phyloP scores from a whole-genome alignment of 2,113 vertebrate species.

The Oncorhynchus kisutch region DNA sequence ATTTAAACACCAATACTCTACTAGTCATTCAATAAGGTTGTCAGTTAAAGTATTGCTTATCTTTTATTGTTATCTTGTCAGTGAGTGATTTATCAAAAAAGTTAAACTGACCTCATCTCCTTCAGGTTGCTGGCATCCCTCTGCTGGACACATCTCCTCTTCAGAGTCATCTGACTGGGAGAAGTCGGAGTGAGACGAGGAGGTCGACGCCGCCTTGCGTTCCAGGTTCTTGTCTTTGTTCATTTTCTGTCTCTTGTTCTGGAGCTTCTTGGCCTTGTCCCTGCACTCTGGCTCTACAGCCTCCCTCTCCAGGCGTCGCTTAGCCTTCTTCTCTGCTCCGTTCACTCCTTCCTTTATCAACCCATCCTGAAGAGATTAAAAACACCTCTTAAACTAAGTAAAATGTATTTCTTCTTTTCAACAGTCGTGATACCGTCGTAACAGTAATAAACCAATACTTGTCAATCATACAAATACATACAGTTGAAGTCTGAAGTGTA shows the following conservation, averaged over 20 bases:
- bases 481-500: too few species aligned
- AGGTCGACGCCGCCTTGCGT: slow-evolving; percentile 72
- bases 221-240: slow-evolving; percentile 71
- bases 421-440: too few species aligned
- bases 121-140: slow-evolving; percentile 89
- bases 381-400: neutral
- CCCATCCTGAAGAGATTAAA: slow-evolving; percentile 53
- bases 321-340: slow-evolving; percentile 83
- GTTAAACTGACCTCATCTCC: slow-evolving; percentile 89
- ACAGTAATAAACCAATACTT: too few species aligned
- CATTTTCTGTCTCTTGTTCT: slow-evolving; percentile 85
- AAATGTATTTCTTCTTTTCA: neutral
- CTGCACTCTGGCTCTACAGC: slow-evolving; percentile 68
- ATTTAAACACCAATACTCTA: too few species aligned
- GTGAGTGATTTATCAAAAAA: neutral
- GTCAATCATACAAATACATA: too few species aligned
- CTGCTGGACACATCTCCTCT: slow-evolving; percentile 93
- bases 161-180: slow-evolving; percentile 91
- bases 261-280: slow-evolving; percentile 78
- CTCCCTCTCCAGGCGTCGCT: slow-evolving; percentile 83
- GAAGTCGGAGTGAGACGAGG: slow-evolving; percentile 79
- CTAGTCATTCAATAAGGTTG: too few species aligned
- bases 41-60: too few species aligned
- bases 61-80: neutral
- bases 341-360: slow-evolving; percentile 69